Conservation (phyloP, 2,888 invertebrate species). For the Alsophila aescularia region DNA sequence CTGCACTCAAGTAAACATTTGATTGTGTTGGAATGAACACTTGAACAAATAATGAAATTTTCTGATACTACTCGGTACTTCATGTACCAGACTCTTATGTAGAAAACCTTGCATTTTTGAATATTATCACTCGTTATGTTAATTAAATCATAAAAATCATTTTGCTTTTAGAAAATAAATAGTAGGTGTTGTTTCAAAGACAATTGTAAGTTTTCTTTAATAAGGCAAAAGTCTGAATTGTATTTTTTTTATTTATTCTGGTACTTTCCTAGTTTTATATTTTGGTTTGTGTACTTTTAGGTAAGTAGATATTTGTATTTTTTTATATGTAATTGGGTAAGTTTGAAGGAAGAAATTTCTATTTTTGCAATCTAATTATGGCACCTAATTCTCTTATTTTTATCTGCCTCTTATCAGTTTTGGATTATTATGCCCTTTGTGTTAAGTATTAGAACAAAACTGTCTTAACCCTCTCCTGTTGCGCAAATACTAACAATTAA, state of each 20-base stretch:
- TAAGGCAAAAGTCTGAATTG: constrained; percentile 39
- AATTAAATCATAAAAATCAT: background rate
- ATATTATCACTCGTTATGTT: background rate
- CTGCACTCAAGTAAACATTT: too few relatives aligned
- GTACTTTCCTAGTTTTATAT: constrained; percentile 15
- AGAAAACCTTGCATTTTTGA: background rate
- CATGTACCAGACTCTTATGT: background rate
- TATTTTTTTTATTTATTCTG: constrained; percentile 32
- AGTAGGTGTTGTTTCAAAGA: background rate
- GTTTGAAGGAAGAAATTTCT: background rate
- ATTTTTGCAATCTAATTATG: background rate
- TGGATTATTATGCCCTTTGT: background rate
- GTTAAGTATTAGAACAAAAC: background rate
- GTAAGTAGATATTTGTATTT: constrained; percentile 17
- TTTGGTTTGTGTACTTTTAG: constrained; percentile 16
- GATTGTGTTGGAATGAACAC: background rate
- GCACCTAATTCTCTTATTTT: too few relatives aligned
- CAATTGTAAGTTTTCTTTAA: background rate
- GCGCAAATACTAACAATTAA: background rate
- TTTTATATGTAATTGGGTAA: constrained; percentile 1
- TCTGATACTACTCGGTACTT: too few relatives aligned
- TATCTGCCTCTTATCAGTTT: background rate
- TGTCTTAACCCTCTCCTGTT: background rate
- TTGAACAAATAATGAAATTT: background rate
- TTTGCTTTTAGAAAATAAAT: background rate